Base-by-base conservation (phyloP, 1,140 invertebrate species). In the Solenopsis fugax region DNA sequence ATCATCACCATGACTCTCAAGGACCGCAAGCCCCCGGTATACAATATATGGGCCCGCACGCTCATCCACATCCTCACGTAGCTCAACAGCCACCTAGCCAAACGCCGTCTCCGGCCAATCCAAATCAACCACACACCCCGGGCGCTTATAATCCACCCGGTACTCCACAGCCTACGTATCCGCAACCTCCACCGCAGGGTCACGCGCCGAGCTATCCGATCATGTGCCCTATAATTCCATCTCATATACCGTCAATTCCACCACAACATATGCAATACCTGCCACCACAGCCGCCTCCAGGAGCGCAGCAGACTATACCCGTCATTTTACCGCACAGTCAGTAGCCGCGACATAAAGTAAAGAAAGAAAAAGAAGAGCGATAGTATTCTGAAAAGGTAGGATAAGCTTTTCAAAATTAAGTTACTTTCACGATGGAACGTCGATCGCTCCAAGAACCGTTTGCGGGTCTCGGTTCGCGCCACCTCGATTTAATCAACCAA, bases 81-180 rank as follows among this genome's bases (percentile, higher is more conserved):
- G 90, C 93, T 21, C 95, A 95, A 65, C 96, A 96, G 54, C 96
- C 96, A 77, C 96, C 96, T 41, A 96, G 96, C 87, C 96, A 97
- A 87, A 96, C 96, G 9, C 96, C 96, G 3, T 96, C 96, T 29
- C 96, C 96, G 4, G 96, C 96, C 1, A 96, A 97, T 93, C 96
- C 95, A 41, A 96, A 96, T 94, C 96, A 94, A 77, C 95, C 94
- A 9, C 96, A 95, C 87, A 97, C 96, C 85, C 96, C 96, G 90
- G 96, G 95, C 18, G 96, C 95, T 87, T 96, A 96, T 91, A 96
- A 96, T 92, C 95, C 96, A 91, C 95, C 96, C 89, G 95, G 96
- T 91, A 95, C 96, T 91, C 95, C 95, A 48, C 96, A 95, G 88
- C 95, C 95, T 16, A 94, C 95, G 4, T 95, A 95, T 86, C 94